A percentile compares a stretch with the other conserved stretches of the same genome.
These are phyloP conservation scores for Nemoura dubitans DNA, from an alignment of 2,888 invertebrate species.

Conservation along the genomic window DNA sequence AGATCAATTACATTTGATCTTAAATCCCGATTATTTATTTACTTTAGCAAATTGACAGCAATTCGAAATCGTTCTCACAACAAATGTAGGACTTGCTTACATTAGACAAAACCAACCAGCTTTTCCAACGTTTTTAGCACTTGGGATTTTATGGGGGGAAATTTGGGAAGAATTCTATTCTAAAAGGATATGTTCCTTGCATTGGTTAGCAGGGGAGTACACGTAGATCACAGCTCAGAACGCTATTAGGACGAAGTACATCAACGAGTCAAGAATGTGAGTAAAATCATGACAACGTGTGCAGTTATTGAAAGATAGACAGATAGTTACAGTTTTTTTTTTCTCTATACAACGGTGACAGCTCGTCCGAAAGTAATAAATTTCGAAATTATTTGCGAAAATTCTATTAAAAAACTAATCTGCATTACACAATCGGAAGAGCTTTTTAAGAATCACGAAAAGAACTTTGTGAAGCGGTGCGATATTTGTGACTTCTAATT, in stretches of 20 bases:
- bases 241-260: neutral
- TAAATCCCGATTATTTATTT: too few relatives aligned
- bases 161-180: too few relatives aligned
- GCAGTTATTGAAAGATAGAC: neutral
- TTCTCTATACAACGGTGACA: neutral
- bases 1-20: too few relatives aligned
- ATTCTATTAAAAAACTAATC: too few relatives aligned
- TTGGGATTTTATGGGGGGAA: neutral
- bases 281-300: neutral
- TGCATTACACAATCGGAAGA: neutral
- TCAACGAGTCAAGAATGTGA: too few relatives aligned
- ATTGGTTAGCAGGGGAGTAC: neutral
- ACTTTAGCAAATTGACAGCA: neutral
- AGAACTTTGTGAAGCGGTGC: neutral
- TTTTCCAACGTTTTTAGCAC: neutral
- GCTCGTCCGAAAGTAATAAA: neutral
- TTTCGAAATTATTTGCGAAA: neutral
- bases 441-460: neutral
- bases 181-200: neutral
- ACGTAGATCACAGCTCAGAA: neutral
- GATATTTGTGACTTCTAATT: neutral
- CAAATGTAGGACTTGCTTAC: conserved; percentile 52
- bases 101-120: conserved; percentile 8
- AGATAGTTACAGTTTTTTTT: neutral
- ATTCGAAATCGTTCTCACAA: conserved; percentile 51